These are phyloP conservation scores for Eulacestoma nigropectus DNA, from an alignment of 2,113 vertebrate genomes.

Conservation along the genomic window DNA sequence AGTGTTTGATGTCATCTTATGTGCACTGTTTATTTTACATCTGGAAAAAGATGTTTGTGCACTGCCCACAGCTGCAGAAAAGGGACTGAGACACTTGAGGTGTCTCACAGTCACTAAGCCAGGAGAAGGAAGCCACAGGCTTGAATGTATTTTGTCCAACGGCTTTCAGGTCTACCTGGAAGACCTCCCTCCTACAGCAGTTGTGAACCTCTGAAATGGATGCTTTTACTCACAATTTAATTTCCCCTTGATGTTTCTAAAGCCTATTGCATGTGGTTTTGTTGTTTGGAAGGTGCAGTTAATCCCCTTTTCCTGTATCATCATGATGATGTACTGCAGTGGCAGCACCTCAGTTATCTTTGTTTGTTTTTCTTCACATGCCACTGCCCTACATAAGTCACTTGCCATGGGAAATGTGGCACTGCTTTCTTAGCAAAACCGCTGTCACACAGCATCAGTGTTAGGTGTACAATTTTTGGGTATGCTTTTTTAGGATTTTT, in stretches of 20 bases:
- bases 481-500: neutral
- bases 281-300: neutral
- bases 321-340: neutral
- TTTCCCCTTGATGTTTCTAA: neutral
- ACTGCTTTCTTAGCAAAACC: neutral
- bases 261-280: neutral
- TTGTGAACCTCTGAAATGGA: neutral
- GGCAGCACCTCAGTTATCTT: neutral
- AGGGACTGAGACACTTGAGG: neutral
- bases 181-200: neutral
- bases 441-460: neutral
- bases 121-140: neutral
- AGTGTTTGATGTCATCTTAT: neutral
- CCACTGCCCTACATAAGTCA: neutral
- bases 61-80: neutral
- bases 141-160: neutral
- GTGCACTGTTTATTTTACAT: neutral
- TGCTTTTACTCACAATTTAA: neutral
- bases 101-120: neutral
- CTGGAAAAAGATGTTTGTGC: neutral
- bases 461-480: neutral
- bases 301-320: neutral
- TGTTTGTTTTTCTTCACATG: neutral
- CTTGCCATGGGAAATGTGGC: neutral
- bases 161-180: neutral